A percentile compares a stretch with the other conserved stretches of the same genome.
These are phyloP conservation scores for Aspidapion aeneum DNA, from an alignment of 2,888 invertebrate species.

Conservation along the genomic window DNA sequence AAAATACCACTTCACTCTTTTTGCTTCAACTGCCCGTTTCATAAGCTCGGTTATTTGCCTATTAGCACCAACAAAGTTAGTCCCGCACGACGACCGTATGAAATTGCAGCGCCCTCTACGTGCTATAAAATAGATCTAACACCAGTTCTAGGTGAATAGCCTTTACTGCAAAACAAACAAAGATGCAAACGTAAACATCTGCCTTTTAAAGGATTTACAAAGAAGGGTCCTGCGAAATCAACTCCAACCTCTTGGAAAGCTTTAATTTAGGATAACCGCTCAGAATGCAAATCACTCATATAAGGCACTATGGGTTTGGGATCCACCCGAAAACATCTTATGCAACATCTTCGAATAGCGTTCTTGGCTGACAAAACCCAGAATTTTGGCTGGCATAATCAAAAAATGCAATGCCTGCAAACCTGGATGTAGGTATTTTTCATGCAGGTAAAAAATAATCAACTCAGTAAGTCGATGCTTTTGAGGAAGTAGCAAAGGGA, in stretches of 20 bases:
- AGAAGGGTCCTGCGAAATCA: slow-evolving; percentile 19
- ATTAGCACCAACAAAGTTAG: slow-evolving; percentile 25
- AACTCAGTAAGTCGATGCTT: not conserved
- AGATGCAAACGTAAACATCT: slow-evolving; percentile 15
- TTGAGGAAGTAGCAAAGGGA: not conserved
- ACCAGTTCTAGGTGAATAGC: no score
- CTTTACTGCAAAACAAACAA: slow-evolving; percentile 19
- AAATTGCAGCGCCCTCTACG: slow-evolving; percentile 7
- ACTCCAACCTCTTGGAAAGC: slow-evolving; percentile 13
- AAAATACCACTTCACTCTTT: slow-evolving; percentile 16
- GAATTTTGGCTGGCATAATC: slow-evolving; percentile 7
- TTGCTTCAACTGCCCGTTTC: slow-evolving; percentile 7
- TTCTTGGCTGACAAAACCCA: slow-evolving; percentile 10
- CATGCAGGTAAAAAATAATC: not conserved
- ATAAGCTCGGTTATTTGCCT: slow-evolving; percentile 11
- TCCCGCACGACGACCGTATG: slow-evolving; percentile 18
- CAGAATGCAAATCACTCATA: slow-evolving; percentile 17
- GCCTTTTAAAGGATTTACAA: slow-evolving; percentile 7
- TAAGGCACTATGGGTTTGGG: slow-evolving; percentile 2
- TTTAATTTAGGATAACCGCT: slow-evolving; percentile 12
- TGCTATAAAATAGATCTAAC: no score
- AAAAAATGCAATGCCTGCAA: slow-evolving; percentile 12
- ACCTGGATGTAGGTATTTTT: not conserved
- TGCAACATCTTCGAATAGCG: slow-evolving; percentile 9
- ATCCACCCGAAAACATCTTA: slow-evolving; percentile 6